phyloP scores from a whole-genome alignment of 2,797 vertebrate genomes.

The Phrynocephalus vlangalii region DNA sequence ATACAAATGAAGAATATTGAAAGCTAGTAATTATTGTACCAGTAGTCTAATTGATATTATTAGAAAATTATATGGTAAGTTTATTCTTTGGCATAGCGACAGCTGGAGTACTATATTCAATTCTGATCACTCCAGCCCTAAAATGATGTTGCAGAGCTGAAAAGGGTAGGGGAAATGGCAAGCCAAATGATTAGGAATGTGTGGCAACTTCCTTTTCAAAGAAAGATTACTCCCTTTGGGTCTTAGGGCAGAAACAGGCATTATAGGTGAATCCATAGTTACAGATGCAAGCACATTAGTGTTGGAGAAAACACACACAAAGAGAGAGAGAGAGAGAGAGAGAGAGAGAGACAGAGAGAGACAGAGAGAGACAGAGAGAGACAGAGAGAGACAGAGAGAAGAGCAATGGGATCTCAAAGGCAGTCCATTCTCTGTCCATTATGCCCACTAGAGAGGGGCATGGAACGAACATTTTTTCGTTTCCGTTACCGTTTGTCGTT shows the following conservation, averaged over 20 bases:
- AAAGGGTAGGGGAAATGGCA: background rate
- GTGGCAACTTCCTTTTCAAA: background rate
- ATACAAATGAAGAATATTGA: background rate
- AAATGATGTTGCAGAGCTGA: background rate
- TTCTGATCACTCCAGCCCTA: background rate
- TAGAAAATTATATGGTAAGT: background rate
- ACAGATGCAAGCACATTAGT: too few species aligned
- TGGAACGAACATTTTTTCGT: too few species aligned
- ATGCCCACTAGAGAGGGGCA: too few species aligned
- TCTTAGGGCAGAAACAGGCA: background rate
- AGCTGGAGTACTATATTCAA: background rate
- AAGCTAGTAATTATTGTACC: slow-evolving; percentile 20
- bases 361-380: too few species aligned
- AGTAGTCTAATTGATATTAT: slow-evolving; percentile 19
- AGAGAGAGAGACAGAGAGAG: too few species aligned
- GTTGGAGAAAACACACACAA: too few species aligned
- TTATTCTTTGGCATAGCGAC: background rate
- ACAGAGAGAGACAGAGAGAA: too few species aligned
- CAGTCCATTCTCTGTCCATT: too few species aligned
- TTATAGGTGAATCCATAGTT: too few species aligned
- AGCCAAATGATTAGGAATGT: background rate
- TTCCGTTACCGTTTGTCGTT: too few species aligned
- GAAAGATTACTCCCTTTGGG: background rate
- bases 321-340: too few species aligned
- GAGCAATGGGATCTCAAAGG: too few species aligned